A percentile compares a stretch with the other conserved stretches of the same genome.
Conservation (phyloP, 2,888 invertebrate species). For the Drosophila stalkeri region DNA sequence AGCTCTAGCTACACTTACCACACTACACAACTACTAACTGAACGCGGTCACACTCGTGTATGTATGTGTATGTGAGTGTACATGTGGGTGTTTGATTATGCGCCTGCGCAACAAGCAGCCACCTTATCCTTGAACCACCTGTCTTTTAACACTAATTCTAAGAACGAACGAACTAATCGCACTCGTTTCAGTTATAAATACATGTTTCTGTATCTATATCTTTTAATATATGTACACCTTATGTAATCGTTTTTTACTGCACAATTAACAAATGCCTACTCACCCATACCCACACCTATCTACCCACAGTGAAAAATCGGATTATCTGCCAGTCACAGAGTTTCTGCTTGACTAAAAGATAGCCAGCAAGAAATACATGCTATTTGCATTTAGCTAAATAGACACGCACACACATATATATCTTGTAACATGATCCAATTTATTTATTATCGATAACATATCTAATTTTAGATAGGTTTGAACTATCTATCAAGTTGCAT, state of each 20-base stretch:
- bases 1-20: slow-evolving; percentile 75
- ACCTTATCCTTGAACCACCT: slow-evolving; percentile 46
- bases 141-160: slow-evolving; percentile 38
- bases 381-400: slow-evolving; percentile 13
- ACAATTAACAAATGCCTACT: slow-evolving; percentile 8
- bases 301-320: neutral
- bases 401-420: neutral
- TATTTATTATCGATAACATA: neutral
- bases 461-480: slow-evolving; percentile 2
- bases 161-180: slow-evolving; percentile 48
- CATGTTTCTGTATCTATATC: slow-evolving; percentile 71
- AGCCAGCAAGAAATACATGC: neutral
- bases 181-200: slow-evolving; percentile 74
- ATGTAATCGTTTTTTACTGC: slow-evolving; percentile 49
- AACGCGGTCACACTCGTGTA: slow-evolving; percentile 31
- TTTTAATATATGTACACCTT: slow-evolving; percentile 66
- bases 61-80: slow-evolving; percentile 1
- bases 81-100: slow-evolving; percentile 13
- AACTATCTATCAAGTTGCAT: neutral
- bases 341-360: slow-evolving; percentile 1
- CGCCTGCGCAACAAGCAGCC: slow-evolving; percentile 9
- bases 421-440: neutral
- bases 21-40: slow-evolving; percentile 75
- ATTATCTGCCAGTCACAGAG: neutral
- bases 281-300: neutral